phyloP scores from a whole-genome alignment of 2,888 invertebrate species.

The Galerucella pusilla region DNA sequence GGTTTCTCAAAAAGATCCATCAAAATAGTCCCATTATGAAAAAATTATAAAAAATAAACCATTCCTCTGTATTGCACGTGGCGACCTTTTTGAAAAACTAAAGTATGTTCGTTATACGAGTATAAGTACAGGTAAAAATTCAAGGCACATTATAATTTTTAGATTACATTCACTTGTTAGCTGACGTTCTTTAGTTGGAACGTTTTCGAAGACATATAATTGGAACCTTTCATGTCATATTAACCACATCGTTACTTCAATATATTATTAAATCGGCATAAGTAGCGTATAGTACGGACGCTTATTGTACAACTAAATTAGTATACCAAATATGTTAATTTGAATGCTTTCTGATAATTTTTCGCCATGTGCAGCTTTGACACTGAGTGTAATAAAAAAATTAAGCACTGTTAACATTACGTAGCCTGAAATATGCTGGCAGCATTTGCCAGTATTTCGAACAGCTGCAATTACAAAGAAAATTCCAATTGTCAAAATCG shows the following conservation, averaged over 20 bases:
- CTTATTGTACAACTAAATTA: background rate
- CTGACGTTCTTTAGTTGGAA: background rate
- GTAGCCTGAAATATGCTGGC: too few relatives aligned
- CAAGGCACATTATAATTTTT: background rate
- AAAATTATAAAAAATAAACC: background rate
- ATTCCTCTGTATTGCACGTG: background rate
- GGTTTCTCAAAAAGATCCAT: background rate
- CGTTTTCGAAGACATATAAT: background rate
- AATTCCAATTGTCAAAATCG: too few relatives aligned
- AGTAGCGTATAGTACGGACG: background rate
- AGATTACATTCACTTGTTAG: background rate
- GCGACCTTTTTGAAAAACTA: conserved; percentile 3
- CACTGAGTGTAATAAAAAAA: too few relatives aligned
- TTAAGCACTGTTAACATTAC: too few relatives aligned
- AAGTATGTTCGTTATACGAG: background rate
- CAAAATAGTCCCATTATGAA: background rate
- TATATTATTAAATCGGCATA: background rate
- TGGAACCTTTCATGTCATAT: background rate
- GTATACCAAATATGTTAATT: too few relatives aligned
- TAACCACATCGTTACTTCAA: background rate
- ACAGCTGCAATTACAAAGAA: too few relatives aligned
- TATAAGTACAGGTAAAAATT: conserved; percentile 5
- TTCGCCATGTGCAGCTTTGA: too few relatives aligned
- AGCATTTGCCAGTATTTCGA: too few relatives aligned
- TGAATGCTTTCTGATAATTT: too few relatives aligned